These are phyloP conservation scores for Agrenia bidenticulata DNA, from an alignment of 2,888 invertebrate genomes.

Conservation along the genomic window DNA sequence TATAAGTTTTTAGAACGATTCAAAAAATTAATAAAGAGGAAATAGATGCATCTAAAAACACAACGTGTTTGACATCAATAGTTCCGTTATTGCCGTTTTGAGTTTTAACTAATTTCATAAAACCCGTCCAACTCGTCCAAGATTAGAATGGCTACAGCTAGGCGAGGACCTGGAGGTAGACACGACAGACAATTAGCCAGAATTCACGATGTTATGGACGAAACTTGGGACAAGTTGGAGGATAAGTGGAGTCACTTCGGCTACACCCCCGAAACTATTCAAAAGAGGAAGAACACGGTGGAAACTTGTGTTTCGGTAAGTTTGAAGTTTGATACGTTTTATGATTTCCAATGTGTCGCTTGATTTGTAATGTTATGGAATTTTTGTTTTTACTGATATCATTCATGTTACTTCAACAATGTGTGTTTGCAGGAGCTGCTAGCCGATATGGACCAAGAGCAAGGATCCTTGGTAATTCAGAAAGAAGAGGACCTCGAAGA, in stretches of 20 bases:
- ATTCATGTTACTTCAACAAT: background rate
- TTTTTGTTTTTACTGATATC: background rate
- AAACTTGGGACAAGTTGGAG: slow-evolving; percentile 24
- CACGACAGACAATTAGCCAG: slow-evolving; percentile 55
- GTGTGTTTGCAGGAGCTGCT: slow-evolving; percentile 28
- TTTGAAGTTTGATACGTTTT: no score
- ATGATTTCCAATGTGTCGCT: no score
- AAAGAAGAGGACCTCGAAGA: slow-evolving; percentile 19
- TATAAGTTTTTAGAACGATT: no score
- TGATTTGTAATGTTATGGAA: no score
- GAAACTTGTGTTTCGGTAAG: slow-evolving; percentile 26
- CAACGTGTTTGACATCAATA: no score
- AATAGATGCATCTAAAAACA: no score
- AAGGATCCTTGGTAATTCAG: slow-evolving; percentile 13
- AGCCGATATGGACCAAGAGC: slow-evolving; percentile 33
- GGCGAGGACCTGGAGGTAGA: slow-evolving; percentile 39
- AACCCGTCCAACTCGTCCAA: no score
- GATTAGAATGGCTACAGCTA: no score
- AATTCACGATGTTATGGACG: slow-evolving; percentile 19
- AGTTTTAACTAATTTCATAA: no score
- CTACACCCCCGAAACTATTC: slow-evolving; percentile 18
- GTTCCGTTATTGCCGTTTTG: no score
- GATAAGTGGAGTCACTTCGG: slow-evolving; percentile 26
- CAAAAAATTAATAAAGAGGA: no score
- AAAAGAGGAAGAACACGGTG: slow-evolving; percentile 21